phyloP scores from a whole-genome alignment of 1,140 invertebrate genomes.

The Drosophila nasuta region DNA sequence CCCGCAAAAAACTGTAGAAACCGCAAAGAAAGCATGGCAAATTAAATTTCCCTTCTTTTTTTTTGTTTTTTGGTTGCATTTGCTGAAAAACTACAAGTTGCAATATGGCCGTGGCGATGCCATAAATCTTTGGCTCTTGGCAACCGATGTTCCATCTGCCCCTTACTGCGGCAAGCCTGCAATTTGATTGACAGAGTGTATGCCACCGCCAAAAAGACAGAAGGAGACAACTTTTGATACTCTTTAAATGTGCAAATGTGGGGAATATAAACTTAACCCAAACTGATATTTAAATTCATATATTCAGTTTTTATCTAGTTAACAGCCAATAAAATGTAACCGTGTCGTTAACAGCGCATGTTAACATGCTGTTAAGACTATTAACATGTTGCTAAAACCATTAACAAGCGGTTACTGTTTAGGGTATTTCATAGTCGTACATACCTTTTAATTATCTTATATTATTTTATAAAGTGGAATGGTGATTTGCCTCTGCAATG shows the following conservation, averaged over 20 bases:
- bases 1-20: slow-evolving; percentile 12
- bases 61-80: too few species aligned
- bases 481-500: slow-evolving; percentile 59
- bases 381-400: background rate
- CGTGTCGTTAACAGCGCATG: background rate
- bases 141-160: slow-evolving; percentile 43
- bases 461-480: slow-evolving; percentile 33
- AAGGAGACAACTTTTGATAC: slow-evolving; percentile 28
- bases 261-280: background rate
- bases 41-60: slow-evolving; percentile 70
- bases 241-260: background rate
- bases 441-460: background rate
- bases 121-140: slow-evolving; percentile 76
- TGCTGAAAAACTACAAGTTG: slow-evolving; percentile 36
- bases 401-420: background rate
- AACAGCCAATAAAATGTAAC: background rate
- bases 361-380: slow-evolving; percentile 3
- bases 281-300: background rate
- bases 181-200: slow-evolving; percentile 67
- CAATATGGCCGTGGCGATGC: slow-evolving; percentile 52
- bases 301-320: background rate
- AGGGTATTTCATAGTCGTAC: background rate
- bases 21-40: slow-evolving; percentile 54
- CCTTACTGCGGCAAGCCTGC: slow-evolving; percentile 1
- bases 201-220: slow-evolving; percentile 23